phyloP scores from a whole-genome alignment of 2,888 invertebrate species.

The Mythimna vitellina region DNA sequence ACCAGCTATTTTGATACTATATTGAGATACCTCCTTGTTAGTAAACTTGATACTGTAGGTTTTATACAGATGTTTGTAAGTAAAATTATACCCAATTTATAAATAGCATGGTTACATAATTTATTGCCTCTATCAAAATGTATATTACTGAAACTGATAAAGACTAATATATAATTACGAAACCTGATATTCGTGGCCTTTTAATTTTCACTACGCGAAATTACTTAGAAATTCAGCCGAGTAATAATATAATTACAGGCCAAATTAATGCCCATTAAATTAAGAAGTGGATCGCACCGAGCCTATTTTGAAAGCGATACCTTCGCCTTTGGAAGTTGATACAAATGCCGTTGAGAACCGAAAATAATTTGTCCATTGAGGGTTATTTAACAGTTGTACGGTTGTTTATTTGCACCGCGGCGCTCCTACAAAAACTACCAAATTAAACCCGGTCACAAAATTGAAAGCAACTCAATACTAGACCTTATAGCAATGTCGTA shows the following conservation, averaged over 20 bases:
- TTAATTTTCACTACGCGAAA: constrained; percentile 53
- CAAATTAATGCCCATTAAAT: constrained; percentile 71
- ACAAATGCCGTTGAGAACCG: constrained; percentile 72
- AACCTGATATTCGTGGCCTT: constrained; percentile 33
- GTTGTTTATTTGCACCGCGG: constrained; percentile 79
- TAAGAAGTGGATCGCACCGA: constrained; percentile 67
- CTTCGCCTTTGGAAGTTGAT: constrained; percentile 64
- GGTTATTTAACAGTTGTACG: constrained; percentile 77
- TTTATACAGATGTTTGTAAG: too few species aligned
- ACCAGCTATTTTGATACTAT: constrained; percentile 19
- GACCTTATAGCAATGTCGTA: constrained; percentile 66
- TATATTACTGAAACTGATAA: constrained; percentile 25
- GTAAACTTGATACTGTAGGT: neutral
- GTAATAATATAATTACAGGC: constrained; percentile 68
- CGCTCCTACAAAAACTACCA: constrained; percentile 70
- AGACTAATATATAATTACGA: constrained; percentile 31
- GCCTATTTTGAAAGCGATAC: constrained; percentile 68
- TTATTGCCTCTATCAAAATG: neutral
- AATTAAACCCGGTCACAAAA: constrained; percentile 65
- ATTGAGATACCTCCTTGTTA: neutral
- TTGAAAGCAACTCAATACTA: constrained; percentile 51
- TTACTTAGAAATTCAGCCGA: constrained; percentile 55
- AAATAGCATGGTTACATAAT: neutral
- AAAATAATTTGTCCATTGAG: constrained; percentile 80
- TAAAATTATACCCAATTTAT: neutral